These are phyloP conservation scores for Cyprinus carpio DNA, from an alignment of 2,113 vertebrate species.

Conservation along the genomic window DNA sequence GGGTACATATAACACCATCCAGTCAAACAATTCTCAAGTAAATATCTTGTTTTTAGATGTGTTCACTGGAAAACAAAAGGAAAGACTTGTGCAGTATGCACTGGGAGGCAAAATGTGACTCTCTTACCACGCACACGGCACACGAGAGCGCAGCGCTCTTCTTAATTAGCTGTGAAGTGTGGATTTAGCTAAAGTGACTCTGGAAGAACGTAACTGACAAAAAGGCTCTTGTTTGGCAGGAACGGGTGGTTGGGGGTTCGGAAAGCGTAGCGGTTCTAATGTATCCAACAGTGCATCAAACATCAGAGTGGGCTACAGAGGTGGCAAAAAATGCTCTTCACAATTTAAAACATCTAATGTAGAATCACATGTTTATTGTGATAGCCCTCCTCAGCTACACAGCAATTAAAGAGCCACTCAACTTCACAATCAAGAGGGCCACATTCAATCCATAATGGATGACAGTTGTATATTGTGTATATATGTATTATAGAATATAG, in stretches of 20 bases:
- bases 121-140: not conserved
- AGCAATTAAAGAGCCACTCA: not conserved
- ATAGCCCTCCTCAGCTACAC: not conserved
- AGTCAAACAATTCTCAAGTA: not conserved
- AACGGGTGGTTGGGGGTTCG: not conserved
- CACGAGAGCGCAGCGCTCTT: constrained; percentile 24
- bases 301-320: constrained; percentile 22
- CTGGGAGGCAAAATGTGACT: constrained; percentile 15
- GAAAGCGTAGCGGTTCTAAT: constrained; percentile 27
- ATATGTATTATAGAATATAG: too few relatives aligned
- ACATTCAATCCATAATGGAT: not conserved
- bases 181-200: constrained; percentile 48
- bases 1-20: not conserved
- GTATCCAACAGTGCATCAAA: constrained; percentile 20
- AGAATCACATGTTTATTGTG: not conserved
- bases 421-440: not conserved
- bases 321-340: constrained; percentile 3
- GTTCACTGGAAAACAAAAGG: not conserved
- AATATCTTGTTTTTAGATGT: not conserved
- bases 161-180: constrained; percentile 55
- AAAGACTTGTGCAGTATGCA: not conserved
- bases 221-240: constrained; percentile 39
- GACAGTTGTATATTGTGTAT: not conserved
- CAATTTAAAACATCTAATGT: constrained; percentile 6
- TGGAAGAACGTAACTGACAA: constrained; percentile 44